Percentiles rank a stretch among this genome's conserved stretches.
Evolutionary conservation across 1,140 invertebrate species (phyloP).

Genomic region (Tribolium castaneum): DNA sequence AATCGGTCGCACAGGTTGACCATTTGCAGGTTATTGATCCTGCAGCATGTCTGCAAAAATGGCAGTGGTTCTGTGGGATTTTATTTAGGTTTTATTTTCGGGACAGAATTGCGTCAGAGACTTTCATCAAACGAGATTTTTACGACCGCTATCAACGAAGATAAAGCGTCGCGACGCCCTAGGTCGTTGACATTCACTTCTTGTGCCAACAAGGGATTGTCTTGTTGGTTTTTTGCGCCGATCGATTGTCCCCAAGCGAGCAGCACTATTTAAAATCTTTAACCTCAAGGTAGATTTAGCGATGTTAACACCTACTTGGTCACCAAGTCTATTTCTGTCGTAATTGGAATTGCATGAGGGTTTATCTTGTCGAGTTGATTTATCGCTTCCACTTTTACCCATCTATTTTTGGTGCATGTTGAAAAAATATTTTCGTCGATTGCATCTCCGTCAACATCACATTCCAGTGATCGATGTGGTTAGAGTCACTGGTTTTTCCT

Average conservation of each 20-base stretch:
- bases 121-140: neutral
- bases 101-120: neutral
- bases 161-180: constrained; percentile 3
- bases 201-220: neutral
- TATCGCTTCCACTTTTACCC: neutral
- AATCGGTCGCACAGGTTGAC: constrained; percentile 16
- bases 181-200: constrained; percentile 10
- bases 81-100: neutral
- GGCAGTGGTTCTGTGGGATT: neutral
- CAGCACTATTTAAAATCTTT: too few species aligned
- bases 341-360: constrained; percentile 22
- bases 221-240: constrained; percentile 5
- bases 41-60: neutral
- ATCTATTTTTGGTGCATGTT: neutral
- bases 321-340: constrained; percentile 6
- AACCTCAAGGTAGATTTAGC: constrained; percentile 3
- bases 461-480: neutral
- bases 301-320: constrained; percentile 28
- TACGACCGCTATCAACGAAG: neutral
- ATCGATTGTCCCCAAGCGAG: neutral
- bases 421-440: neutral
- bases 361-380: constrained; percentile 6
- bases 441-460: neutral
- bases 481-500: neutral
- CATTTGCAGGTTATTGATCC: constrained; percentile 19